Evolutionary conservation across 2,888 invertebrate genomes (phyloP).

Genomic region (Coelinius sp.): DNA sequence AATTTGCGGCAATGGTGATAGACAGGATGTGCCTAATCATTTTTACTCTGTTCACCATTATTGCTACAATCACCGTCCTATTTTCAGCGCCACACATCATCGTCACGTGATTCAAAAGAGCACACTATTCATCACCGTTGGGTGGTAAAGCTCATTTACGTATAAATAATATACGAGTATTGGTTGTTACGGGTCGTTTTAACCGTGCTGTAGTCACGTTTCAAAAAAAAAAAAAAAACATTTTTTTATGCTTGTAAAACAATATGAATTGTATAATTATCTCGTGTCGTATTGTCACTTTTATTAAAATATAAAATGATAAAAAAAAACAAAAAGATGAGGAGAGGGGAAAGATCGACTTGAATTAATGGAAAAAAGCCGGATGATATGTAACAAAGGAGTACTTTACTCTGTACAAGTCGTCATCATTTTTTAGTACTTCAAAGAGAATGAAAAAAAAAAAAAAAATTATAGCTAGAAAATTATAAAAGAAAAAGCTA

Average conservation of each 20-base stretch:
- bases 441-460: background rate
- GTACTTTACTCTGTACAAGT: background rate
- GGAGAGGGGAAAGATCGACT: background rate
- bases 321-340: background rate
- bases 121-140: conserved; percentile 45
- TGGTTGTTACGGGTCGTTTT: conserved; percentile 53
- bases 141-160: conserved; percentile 43
- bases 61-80: conserved; percentile 96
- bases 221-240: conserved; percentile 45
- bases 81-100: conserved; percentile 97
- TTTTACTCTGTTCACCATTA: conserved; percentile 98
- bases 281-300: conserved; percentile 12
- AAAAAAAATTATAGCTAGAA: background rate
- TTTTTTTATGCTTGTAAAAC: conserved; percentile 46
- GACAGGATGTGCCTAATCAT: conserved; percentile 99
- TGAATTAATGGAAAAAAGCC: background rate
- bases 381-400: no score
- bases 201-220: conserved; percentile 44
- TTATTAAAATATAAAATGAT: background rate
- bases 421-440: conserved; percentile 22
- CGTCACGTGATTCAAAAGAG: conserved; percentile 78
- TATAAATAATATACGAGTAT: conserved; percentile 29
- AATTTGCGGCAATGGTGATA: conserved; percentile 99
- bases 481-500: background rate
- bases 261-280: conserved; percentile 16